Conservation (phyloP, 2,797 vertebrate species). For the Spinus olivaceus region DNA sequence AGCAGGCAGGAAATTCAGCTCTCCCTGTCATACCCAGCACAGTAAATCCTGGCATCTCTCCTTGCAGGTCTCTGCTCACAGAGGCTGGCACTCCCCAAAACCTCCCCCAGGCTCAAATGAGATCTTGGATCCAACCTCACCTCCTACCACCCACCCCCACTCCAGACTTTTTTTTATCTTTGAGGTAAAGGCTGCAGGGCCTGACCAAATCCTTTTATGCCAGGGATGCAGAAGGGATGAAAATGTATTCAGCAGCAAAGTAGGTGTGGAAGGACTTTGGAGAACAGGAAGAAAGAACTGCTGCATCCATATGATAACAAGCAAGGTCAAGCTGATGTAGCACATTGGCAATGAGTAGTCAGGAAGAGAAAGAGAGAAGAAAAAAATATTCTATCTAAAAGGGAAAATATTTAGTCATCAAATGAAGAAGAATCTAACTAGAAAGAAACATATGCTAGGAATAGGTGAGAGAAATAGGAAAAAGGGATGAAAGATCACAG, state of each 20-base stretch:
- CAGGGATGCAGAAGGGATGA: background rate
- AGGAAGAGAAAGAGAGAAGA: background rate
- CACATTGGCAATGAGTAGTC: background rate
- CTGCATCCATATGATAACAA: background rate
- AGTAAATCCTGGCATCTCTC: background rate
- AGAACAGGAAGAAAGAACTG: background rate
- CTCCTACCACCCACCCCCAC: fast-evolving
- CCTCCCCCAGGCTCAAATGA: background rate
- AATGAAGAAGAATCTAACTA: background rate
- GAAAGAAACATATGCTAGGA: background rate
- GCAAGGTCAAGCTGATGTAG: background rate
- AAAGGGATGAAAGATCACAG: background rate
- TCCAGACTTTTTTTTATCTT: background rate
- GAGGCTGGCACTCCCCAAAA: background rate
- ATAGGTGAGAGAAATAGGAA: background rate
- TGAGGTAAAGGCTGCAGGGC: background rate
- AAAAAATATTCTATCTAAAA: background rate
- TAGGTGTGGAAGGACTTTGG: background rate
- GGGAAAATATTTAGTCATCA: background rate
- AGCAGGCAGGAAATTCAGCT: background rate
- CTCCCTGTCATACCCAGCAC: background rate
- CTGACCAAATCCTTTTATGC: background rate
- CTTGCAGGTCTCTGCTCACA: background rate
- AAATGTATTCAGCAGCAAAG: background rate
- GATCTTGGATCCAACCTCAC: background rate